phyloP scores from a whole-genome alignment of 53 echinoderm and acorn worm genomes.

The Patiria pectinifera region DNA sequence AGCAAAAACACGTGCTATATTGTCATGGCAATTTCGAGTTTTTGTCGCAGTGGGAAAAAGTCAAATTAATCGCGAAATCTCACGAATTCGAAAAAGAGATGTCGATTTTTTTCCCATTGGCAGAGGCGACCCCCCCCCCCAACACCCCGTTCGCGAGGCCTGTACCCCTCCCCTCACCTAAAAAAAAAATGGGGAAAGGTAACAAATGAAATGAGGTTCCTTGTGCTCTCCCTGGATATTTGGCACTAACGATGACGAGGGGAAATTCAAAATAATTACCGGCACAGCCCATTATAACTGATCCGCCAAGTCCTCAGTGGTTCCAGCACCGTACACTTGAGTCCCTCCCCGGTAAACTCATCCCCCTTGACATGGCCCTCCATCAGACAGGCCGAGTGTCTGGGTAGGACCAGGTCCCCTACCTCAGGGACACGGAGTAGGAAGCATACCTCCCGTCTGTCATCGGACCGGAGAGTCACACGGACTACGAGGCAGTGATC shows the following conservation, averaged over 20 bases:
- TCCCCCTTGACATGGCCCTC: neutral
- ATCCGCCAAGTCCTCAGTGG: conserved; percentile 72
- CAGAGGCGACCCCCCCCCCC: too few species aligned
- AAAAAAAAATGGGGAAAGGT: too few species aligned
- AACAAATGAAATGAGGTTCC: too few species aligned
- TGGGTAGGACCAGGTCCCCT: conserved; percentile 64
- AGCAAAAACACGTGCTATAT: too few species aligned
- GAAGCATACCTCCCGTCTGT: conserved; percentile 53
- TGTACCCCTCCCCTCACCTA: too few species aligned
- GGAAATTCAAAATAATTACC: conserved; percentile 43
- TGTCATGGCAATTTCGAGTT: too few species aligned
- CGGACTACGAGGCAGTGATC: conserved; percentile 57
- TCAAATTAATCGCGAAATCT: too few species aligned
- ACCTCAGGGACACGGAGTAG: conserved; percentile 65
- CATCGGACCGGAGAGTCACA: conserved; percentile 30
- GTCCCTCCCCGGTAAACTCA: conserved; percentile 59
- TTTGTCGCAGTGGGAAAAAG: too few species aligned
- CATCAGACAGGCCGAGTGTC: conserved; percentile 57
- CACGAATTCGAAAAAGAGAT: too few species aligned
- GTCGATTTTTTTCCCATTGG: too few species aligned
- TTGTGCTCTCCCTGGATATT: too few species aligned
- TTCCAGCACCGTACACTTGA: conserved; percentile 64
- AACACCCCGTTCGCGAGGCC: too few species aligned
- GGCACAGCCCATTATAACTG: conserved; percentile 76
- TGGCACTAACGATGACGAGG: neutral